Evolutionary conservation across 2,113 vertebrate species (phyloP).

Genomic region (Gobiocypris rarus): DNA sequence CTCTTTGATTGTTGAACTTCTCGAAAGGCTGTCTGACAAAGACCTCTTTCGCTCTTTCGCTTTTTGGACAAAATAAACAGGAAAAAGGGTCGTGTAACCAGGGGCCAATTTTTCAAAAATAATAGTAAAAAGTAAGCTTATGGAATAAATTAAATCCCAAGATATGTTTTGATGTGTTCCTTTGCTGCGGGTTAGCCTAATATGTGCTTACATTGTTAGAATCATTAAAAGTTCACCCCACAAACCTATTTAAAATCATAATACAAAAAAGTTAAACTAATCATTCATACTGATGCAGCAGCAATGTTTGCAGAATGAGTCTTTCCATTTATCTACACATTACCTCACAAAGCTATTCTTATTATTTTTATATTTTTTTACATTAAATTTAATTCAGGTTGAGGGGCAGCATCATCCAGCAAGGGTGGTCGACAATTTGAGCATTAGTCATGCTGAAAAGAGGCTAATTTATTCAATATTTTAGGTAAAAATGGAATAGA

Average conservation of each 20-base stretch:
- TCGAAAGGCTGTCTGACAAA: constrained; percentile 55
- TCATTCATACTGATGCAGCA: not conserved
- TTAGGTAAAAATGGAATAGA: not conserved
- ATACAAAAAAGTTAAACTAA: not conserved
- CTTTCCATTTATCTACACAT: not conserved
- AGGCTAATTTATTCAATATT: not conserved
- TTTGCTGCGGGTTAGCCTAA: not conserved
- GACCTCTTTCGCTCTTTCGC: constrained; percentile 44
- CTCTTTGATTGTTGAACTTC: constrained; percentile 64
- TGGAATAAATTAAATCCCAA: constrained; percentile 21
- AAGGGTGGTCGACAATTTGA: not conserved
- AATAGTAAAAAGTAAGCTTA: constrained; percentile 37
- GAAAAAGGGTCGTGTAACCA: constrained; percentile 63
- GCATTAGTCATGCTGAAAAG: constrained; percentile 11
- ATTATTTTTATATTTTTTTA: not conserved
- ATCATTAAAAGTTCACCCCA: not conserved
- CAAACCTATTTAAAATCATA: not conserved
- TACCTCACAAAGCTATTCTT: not conserved
- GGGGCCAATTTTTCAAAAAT: constrained; percentile 49
- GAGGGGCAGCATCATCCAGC: not conserved
- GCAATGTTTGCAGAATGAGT: not conserved
- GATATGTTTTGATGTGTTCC: constrained; percentile 13
- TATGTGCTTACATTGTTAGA: not conserved
- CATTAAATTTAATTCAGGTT: not conserved
- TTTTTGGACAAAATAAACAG: constrained; percentile 63